phyloP scores from a whole-genome alignment of 2,113 vertebrate genomes.

The Corythornis cristatus region DNA sequence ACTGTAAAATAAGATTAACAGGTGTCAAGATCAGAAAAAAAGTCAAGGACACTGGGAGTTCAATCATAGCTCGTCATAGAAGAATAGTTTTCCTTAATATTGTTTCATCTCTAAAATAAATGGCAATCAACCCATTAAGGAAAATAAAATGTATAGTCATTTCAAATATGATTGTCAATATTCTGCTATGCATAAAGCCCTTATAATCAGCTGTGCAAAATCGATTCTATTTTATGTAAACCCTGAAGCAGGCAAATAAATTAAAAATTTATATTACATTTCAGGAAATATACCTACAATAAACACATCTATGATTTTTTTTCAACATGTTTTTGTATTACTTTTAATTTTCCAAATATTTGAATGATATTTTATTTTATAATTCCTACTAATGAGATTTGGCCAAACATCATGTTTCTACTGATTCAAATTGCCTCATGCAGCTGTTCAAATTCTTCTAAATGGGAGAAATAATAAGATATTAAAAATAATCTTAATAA shows the following conservation, averaged over 20 bases:
- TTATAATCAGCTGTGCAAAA: background rate
- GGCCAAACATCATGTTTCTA: background rate
- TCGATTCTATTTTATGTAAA: background rate
- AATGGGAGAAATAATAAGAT: background rate
- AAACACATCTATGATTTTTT: background rate
- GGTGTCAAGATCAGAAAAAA: background rate
- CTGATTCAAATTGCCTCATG: too few species aligned
- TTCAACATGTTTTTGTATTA: background rate
- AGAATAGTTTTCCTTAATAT: background rate
- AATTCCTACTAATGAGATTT: background rate
- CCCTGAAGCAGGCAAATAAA: background rate
- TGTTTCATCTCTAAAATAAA: background rate
- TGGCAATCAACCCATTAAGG: background rate
- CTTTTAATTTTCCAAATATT: background rate
- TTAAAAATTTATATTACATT: background rate
- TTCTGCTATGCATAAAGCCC: background rate
- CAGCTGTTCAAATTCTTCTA: too few species aligned
- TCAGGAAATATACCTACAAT: background rate
- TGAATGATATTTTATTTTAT: background rate
- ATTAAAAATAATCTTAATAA: background rate
- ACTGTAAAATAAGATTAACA: background rate
- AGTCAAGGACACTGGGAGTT: background rate
- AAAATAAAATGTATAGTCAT: background rate
- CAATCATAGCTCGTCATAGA: background rate
- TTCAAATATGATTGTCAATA: background rate